Percentiles rank a stretch among this genome's conserved stretches.
These are phyloP conservation scores for Spicauda simplicius DNA, from an alignment of 2,888 invertebrate species.

Conservation along the genomic window DNA sequence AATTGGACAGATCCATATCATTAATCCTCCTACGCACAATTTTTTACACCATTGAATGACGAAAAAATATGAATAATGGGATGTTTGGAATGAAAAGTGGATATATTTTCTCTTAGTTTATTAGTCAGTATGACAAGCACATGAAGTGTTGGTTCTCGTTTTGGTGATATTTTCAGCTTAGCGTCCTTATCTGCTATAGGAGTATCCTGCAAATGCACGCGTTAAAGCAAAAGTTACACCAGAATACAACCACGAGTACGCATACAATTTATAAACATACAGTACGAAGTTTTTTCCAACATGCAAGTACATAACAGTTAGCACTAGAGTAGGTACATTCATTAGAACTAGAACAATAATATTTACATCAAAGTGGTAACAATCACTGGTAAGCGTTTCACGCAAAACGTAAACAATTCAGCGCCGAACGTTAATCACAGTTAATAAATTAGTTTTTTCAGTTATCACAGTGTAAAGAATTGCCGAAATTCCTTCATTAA, in stretches of 20 bases:
- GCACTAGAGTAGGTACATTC: constrained; percentile 37
- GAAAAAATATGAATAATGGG: background rate
- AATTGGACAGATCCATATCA: constrained; percentile 35
- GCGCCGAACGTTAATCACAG: constrained; percentile 39
- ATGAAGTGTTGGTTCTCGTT: constrained; percentile 22
- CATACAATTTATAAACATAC: background rate
- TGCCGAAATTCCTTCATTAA: constrained; percentile 52
- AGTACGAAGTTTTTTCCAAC: background rate
- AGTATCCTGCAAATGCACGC: constrained; percentile 38
- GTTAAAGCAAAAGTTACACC: background rate
- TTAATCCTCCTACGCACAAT: constrained; percentile 24
- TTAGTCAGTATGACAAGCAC: constrained; percentile 23
- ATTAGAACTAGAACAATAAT: constrained; percentile 45
- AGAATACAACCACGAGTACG: background rate
- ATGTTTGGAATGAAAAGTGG: constrained; percentile 7
- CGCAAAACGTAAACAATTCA: constrained; percentile 34
- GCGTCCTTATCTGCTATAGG: constrained; percentile 30
- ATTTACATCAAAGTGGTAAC: constrained; percentile 47
- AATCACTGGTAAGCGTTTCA: constrained; percentile 29
- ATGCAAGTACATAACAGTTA: constrained; percentile 39
- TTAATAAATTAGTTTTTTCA: constrained; percentile 49
- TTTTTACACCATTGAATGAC: constrained; percentile 5
- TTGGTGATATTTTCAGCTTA: constrained; percentile 1
- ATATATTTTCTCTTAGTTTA: constrained; percentile 4
- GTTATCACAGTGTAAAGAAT: constrained; percentile 49